Evolutionary conservation across 2,797 vertebrate genomes (phyloP).

Genomic region (Nyctalus aviator): DNA sequence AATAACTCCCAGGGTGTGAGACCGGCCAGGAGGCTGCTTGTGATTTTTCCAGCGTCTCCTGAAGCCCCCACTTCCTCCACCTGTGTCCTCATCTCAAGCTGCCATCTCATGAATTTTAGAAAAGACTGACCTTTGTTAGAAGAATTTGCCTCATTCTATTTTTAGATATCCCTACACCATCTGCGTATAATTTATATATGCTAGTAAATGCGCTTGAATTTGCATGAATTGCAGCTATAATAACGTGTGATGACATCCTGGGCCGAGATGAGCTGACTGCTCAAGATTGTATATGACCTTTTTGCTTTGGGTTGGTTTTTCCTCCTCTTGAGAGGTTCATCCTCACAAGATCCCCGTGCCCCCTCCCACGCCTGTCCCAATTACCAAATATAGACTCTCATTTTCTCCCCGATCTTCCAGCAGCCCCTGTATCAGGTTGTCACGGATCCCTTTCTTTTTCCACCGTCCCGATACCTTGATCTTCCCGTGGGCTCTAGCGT

Average conservation of each 20-base stretch:
- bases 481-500: not conserved
- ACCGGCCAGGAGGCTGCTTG: not conserved
- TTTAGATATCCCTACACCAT: constrained; percentile 57
- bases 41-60: not conserved
- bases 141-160: constrained; percentile 68
- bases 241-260: constrained; percentile 35
- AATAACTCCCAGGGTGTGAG: not conserved
- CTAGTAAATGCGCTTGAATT: constrained; percentile 64
- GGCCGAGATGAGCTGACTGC: constrained; percentile 46
- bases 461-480: not conserved
- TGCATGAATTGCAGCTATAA: constrained; percentile 64
- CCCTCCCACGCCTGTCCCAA: not conserved
- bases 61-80: not conserved
- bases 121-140: constrained; percentile 70
- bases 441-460: constrained; percentile 37
- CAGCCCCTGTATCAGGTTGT: not conserved
- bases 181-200: constrained; percentile 69
- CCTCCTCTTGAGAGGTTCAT: not conserved
- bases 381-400: constrained; percentile 34
- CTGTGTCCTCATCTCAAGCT: not conserved
- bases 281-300: constrained; percentile 56
- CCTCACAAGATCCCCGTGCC: not conserved
- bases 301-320: constrained; percentile 33
- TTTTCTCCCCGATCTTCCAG: not conserved
- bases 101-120: constrained; percentile 72